Percentiles rank a stretch among this genome's conserved stretches.
phyloP scores from a whole-genome alignment of 92 coral and sea anemone genomes.

The Pocillopora grandis region DNA sequence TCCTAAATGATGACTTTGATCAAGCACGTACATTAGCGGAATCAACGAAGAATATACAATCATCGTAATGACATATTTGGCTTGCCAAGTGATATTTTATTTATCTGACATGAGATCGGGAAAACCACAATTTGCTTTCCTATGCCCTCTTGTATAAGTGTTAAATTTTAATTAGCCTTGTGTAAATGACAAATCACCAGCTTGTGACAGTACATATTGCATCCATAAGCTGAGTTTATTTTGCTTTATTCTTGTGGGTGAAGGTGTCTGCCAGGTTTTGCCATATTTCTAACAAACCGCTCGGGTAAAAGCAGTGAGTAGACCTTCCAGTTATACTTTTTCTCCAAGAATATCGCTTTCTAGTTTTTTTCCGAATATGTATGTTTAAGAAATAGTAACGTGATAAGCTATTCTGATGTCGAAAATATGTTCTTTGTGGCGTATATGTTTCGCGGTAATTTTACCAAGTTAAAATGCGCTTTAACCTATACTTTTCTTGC shows the following conservation, averaged over 20 bases:
- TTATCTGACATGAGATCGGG: conserved; percentile 15
- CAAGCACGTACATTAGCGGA: neutral
- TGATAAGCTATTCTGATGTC: neutral
- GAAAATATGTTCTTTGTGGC: neutral
- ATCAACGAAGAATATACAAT: conserved; percentile 6
- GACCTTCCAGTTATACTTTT: neutral
- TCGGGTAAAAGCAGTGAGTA: neutral
- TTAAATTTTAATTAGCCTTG: conserved; percentile 32
- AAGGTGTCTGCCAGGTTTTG: conserved; percentile 4
- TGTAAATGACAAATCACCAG: conserved; percentile 20
- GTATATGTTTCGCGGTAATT: neutral
- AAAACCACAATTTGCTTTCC: conserved; percentile 30
- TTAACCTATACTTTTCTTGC: neutral
- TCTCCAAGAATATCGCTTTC: neutral
- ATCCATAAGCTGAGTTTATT: neutral
- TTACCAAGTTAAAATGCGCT: neutral
- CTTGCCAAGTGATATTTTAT: conserved; percentile 6
- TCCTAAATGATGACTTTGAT: too few species aligned
- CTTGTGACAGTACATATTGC: conserved; percentile 12
- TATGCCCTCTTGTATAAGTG: conserved; percentile 23
- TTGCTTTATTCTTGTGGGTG: neutral
- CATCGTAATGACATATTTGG: conserved; percentile 8
- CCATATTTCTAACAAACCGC: neutral
- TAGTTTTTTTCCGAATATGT: neutral
- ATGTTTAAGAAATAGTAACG: neutral